These are phyloP conservation scores for Dioctria rufipes DNA, from an alignment of 2,888 invertebrate species.

Conservation along the genomic window DNA sequence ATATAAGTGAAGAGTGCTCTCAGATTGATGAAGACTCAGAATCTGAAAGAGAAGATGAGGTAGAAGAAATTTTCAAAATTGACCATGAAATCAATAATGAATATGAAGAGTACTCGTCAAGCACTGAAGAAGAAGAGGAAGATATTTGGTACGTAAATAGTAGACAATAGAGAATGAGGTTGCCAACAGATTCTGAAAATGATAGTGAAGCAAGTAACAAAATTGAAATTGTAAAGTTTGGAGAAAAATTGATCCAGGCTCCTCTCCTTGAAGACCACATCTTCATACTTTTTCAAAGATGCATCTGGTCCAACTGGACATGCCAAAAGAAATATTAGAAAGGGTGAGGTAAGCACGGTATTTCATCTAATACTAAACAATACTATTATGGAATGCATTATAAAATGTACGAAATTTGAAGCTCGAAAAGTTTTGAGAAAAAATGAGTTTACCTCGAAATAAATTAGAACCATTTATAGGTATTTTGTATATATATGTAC, in stretches of 20 bases:
- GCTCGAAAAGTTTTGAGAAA: too few species aligned
- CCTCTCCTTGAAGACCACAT: background rate
- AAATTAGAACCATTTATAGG: too few species aligned
- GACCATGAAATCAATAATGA: too few species aligned
- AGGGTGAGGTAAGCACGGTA: too few species aligned
- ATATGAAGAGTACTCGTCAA: background rate
- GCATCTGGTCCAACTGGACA: too few species aligned
- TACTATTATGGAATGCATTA: too few species aligned
- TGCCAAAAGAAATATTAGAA: too few species aligned
- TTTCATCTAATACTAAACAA: too few species aligned
- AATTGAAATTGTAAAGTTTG: background rate
- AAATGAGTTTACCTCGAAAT: too few species aligned
- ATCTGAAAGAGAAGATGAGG: background rate
- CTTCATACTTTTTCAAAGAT: background rate
- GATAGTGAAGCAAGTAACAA: background rate
- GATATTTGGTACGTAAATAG: background rate
- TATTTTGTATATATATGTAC: too few species aligned
- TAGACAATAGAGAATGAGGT: background rate
- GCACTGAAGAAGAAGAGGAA: background rate
- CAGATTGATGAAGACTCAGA: background rate
- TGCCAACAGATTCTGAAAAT: constrained; percentile 1
- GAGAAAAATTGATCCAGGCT: background rate
- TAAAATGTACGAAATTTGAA: too few species aligned
- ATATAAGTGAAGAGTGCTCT: background rate
- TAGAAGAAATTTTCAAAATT: background rate